These are phyloP conservation scores for Knipowitschia caucasica DNA, from an alignment of 2,797 vertebrate species.

Conservation along the genomic window DNA sequence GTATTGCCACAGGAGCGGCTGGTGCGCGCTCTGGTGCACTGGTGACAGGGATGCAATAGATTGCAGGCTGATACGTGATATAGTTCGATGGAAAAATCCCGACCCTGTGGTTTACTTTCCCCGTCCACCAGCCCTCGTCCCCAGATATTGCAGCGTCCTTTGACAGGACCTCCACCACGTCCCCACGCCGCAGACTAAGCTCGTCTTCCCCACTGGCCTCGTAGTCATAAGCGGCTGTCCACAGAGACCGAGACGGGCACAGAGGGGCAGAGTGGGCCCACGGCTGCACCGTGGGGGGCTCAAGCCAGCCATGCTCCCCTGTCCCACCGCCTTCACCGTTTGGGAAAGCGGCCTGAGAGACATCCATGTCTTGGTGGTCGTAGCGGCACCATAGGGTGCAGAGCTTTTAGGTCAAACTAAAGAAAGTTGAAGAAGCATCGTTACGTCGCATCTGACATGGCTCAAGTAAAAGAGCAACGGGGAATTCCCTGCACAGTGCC, in stretches of 20 bases:
- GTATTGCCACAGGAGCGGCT: conserved; percentile 78
- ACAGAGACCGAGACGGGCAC: conserved; percentile 76
- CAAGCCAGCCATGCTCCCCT: conserved; percentile 69
- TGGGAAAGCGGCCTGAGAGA: conserved; percentile 82
- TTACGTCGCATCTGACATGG: conserved; percentile 35
- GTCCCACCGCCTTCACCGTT: conserved; percentile 75
- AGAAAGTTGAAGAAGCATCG: conserved; percentile 30
- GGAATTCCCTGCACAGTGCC: conserved; percentile 18
- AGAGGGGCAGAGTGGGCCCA: conserved; percentile 76
- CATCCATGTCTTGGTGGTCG: conserved; percentile 80
- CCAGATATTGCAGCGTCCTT: conserved; percentile 86
- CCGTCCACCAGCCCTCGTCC: conserved; percentile 90
- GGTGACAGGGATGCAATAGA: conserved; percentile 67
- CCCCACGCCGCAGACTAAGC: conserved; percentile 83
- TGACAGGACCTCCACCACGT: conserved; percentile 86
- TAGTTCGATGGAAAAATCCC: conserved; percentile 89
- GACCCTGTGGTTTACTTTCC: conserved; percentile 84
- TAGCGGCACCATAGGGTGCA: conserved; percentile 81
- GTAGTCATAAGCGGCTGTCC: conserved; percentile 87
- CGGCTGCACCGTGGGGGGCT: conserved; percentile 51
- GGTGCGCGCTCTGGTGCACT: conserved; percentile 64
- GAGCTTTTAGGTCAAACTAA: conserved; percentile 52
- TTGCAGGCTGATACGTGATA: conserved; percentile 77
- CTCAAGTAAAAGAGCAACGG: conserved; percentile 11
- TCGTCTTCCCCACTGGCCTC: conserved; percentile 88